Conservation (phyloP, 2,888 invertebrate genomes). For the Dasypogon diadema region DNA sequence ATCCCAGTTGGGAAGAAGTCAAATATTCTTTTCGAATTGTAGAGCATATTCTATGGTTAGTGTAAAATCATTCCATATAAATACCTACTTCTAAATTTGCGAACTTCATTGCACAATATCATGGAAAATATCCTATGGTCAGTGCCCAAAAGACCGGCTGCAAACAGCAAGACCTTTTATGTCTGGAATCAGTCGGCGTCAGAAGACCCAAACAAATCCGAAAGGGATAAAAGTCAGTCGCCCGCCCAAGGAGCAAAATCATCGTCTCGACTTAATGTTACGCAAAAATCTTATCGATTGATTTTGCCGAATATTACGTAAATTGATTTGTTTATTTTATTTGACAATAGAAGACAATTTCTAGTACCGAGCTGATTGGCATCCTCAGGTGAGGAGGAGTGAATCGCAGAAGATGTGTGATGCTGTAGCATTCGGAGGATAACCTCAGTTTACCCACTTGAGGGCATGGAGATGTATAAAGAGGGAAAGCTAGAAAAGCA, state of each 20-base stretch:
- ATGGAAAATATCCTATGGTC: conserved; percentile 16
- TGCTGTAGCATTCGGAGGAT: background rate
- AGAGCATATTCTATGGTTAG: no score
- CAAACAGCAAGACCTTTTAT: background rate
- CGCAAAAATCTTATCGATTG: conserved; percentile 50
- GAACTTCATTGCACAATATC: conserved; percentile 36
- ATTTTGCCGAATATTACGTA: conserved; percentile 28
- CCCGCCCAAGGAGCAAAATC: background rate
- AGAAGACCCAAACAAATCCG: conserved; percentile 30
- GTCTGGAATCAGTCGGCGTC: conserved; percentile 22
- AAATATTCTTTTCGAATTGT: no score
- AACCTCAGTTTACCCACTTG: background rate
- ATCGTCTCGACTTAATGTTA: conserved; percentile 33
- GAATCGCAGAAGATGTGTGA: background rate
- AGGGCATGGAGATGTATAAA: conserved; percentile 16
- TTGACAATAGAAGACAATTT: background rate
- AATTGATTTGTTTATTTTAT: conserved; percentile 48
- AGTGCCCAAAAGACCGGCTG: conserved; percentile 19
- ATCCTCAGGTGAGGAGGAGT: background rate
- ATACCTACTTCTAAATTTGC: background rate
- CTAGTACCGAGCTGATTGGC: background rate
- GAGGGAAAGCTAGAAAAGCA: conserved; percentile 34
- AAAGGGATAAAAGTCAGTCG: background rate
- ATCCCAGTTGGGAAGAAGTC: no score
- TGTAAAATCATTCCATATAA: no score